These are phyloP conservation scores for Trachelus tabidus DNA, from an alignment of 2,888 invertebrate species.

Conservation along the genomic window DNA sequence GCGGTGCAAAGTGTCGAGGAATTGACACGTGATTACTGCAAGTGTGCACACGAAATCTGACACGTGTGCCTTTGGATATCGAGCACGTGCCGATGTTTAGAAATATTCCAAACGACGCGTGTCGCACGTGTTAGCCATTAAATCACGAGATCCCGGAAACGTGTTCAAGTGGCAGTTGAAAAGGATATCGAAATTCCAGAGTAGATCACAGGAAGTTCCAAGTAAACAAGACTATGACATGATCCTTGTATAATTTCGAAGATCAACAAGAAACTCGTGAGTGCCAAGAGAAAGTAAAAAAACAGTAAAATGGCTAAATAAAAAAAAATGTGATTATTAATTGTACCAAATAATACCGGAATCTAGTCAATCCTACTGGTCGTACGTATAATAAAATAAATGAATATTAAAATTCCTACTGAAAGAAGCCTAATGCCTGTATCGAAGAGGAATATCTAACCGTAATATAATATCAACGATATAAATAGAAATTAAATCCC, in stretches of 20 bases:
- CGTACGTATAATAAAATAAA: neutral
- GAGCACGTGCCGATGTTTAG: conserved; percentile 55
- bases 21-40: conserved; percentile 13
- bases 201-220: neutral
- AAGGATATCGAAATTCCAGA: conserved; percentile 6
- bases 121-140: conserved; percentile 16
- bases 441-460: neutral
- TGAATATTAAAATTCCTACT: neutral
- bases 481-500: neutral
- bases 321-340: neutral
- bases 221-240: neutral
- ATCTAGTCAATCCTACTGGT: neutral
- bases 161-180: conserved; percentile 8
- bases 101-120: conserved; percentile 45
- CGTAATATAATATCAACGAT: neutral
- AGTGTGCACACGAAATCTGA: conserved; percentile 12
- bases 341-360: neutral
- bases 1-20: neutral
- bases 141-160: neutral
- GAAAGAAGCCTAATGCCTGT: neutral
- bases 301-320: neutral
- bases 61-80: conserved; percentile 23
- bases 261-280: neutral
- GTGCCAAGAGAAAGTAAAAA: neutral
- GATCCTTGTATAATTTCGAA: neutral